Conservation (phyloP, 2,888 invertebrate genomes). For the Heptascelio sp. region DNA sequence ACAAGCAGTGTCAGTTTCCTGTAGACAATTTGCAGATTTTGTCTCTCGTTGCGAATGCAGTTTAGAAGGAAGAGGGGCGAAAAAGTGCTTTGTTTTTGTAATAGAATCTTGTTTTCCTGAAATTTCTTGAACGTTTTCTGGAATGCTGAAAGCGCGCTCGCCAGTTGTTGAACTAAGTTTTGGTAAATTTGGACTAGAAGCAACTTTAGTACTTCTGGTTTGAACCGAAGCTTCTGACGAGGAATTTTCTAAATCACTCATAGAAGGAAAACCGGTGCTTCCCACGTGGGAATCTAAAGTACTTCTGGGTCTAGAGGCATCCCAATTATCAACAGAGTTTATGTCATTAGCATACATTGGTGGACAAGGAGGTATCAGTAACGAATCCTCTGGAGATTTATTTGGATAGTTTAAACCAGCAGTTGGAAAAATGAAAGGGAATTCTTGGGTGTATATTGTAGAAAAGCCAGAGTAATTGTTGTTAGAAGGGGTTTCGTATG, state of each 20-base stretch:
- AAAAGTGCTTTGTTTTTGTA: constrained; percentile 79
- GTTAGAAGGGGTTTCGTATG: constrained; percentile 50
- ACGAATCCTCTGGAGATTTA: constrained; percentile 46
- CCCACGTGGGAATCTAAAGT: constrained; percentile 25
- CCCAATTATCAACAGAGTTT: constrained; percentile 4
- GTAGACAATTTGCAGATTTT: no score
- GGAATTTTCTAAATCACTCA: constrained; percentile 60
- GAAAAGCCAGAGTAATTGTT: constrained; percentile 74
- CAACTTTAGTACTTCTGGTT: constrained; percentile 62
- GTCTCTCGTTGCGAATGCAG: constrained; percentile 63
- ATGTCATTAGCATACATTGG: constrained; percentile 70
- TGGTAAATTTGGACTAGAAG: constrained; percentile 45
- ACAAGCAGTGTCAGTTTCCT: not conserved
- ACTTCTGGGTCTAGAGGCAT: not conserved
- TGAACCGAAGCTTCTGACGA: constrained; percentile 63
- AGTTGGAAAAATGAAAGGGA: constrained; percentile 79
- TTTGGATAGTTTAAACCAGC: constrained; percentile 58
- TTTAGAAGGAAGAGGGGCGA: constrained; percentile 77
- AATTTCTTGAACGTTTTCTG: constrained; percentile 31
- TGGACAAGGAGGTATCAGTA: constrained; percentile 74
- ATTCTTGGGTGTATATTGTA: constrained; percentile 74
- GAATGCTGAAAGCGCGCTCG: constrained; percentile 59
- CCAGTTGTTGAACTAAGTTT: constrained; percentile 33
- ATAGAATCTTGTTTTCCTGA: not conserved
- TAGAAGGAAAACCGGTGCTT: constrained; percentile 53